Conservation (phyloP, 2,113 vertebrate genomes). For the Oxygymnocypris stewartii region DNA sequence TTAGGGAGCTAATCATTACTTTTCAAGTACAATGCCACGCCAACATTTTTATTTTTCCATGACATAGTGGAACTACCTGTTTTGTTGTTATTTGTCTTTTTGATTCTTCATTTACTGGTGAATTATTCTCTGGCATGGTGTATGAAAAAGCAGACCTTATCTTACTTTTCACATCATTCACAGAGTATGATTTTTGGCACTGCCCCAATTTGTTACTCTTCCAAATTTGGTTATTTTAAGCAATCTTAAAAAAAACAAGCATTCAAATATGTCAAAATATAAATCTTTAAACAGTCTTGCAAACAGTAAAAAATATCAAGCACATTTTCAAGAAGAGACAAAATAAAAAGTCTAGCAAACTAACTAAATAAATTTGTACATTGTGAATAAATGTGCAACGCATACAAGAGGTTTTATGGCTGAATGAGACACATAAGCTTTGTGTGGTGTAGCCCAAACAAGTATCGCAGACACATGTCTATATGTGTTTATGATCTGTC, state of each 20-base stretch:
- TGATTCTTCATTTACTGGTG: background rate
- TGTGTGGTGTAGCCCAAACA: background rate
- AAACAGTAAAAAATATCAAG: background rate
- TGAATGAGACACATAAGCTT: background rate
- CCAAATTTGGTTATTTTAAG: background rate
- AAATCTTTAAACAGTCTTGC: conserved; percentile 16
- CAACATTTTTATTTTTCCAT: background rate
- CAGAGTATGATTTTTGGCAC: background rate
- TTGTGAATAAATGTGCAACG: background rate
- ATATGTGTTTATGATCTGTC: background rate
- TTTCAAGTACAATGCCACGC: background rate
- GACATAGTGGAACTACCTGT: background rate
- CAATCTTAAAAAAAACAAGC: background rate
- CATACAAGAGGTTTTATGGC: background rate
- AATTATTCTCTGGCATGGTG: background rate
- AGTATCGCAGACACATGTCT: background rate
- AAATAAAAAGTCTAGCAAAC: background rate
- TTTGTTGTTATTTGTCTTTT: background rate
- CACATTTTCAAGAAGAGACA: background rate
- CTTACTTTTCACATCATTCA: background rate
- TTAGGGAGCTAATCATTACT: background rate
- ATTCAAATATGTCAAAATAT: background rate
- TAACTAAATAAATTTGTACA: background rate
- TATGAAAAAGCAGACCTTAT: background rate
- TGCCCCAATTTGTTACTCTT: background rate